A percentile compares a stretch with the other conserved stretches of the same genome.
These are phyloP conservation scores for Sinosuthora webbiana DNA, from an alignment of 2,113 vertebrate species.

Conservation along the genomic window DNA sequence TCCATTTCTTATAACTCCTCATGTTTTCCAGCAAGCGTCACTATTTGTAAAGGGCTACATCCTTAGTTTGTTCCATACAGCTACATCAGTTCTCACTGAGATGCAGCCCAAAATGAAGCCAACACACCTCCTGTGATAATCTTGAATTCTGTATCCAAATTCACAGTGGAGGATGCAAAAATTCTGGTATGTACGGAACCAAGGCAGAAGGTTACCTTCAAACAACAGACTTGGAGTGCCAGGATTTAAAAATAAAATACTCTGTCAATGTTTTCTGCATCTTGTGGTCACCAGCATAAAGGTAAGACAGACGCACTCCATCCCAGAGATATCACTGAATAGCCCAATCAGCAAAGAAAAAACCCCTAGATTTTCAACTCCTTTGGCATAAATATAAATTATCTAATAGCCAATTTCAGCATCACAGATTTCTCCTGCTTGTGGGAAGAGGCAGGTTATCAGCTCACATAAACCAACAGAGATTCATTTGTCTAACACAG, in stretches of 20 bases:
- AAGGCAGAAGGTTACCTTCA: conserved; percentile 61
- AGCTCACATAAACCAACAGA: not conserved
- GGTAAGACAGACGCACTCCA: conserved; percentile 22
- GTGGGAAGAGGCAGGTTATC: not conserved
- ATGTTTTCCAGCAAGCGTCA: not conserved
- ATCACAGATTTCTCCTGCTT: not conserved
- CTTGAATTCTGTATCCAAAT: not conserved
- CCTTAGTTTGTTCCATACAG: not conserved
- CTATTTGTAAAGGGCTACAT: not conserved
- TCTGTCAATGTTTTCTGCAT: conserved; percentile 44
- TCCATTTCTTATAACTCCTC: conserved; percentile 15
- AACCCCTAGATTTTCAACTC: conserved; percentile 26
- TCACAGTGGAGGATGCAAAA: not conserved
- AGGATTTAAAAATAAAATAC: conserved; percentile 67
- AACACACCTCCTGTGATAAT: not conserved
- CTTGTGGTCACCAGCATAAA: conserved; percentile 35
- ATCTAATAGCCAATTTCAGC: conserved; percentile 46
- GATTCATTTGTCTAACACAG: not conserved
- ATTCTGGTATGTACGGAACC: not conserved
- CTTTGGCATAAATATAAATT: conserved; percentile 47
- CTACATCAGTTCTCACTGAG: not conserved
- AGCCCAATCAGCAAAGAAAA: conserved; percentile 61
- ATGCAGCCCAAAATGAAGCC: not conserved
- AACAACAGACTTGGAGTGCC: conserved; percentile 26
- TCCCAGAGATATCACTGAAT: conserved; percentile 53